Evolutionary conservation across 2,113 vertebrate species (phyloP).

Genomic region (Apistogramma diplotaenia): DNA sequence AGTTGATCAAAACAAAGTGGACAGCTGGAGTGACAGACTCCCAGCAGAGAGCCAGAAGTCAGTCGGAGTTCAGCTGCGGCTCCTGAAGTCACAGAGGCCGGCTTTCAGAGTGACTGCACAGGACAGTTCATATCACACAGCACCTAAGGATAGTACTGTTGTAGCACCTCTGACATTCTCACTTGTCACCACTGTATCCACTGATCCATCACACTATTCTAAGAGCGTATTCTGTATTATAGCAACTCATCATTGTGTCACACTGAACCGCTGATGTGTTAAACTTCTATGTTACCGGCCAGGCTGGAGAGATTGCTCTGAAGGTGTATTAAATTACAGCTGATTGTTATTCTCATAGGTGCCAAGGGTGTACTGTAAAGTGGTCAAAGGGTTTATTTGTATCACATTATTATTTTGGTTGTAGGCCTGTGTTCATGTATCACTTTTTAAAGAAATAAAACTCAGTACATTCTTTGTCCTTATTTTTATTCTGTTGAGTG

Average conservation of each 20-base stretch:
- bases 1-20: background rate
- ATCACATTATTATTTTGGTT: background rate
- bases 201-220: slow-evolving; percentile 53
- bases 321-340: background rate
- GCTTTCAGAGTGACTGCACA: background rate
- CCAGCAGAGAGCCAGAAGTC: background rate
- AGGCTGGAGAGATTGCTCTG: background rate
- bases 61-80: background rate
- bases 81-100: background rate
- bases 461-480: background rate
- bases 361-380: background rate
- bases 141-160: slow-evolving; percentile 31
- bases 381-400: background rate
- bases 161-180: slow-evolving; percentile 34
- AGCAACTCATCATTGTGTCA: slow-evolving; percentile 1
- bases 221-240: background rate
- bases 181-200: slow-evolving; percentile 37
- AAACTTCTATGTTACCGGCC: background rate
- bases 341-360: background rate
- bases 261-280: slow-evolving; percentile 17
- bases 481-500: background rate
- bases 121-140: slow-evolving; percentile 4
- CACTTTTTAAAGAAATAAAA: background rate
- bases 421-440: background rate
- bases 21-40: background rate